A percentile compares a stretch with the other conserved stretches of the same genome.
Evolutionary conservation across 2,888 invertebrate genomes (phyloP).

Genomic region (Andrena marginata): DNA sequence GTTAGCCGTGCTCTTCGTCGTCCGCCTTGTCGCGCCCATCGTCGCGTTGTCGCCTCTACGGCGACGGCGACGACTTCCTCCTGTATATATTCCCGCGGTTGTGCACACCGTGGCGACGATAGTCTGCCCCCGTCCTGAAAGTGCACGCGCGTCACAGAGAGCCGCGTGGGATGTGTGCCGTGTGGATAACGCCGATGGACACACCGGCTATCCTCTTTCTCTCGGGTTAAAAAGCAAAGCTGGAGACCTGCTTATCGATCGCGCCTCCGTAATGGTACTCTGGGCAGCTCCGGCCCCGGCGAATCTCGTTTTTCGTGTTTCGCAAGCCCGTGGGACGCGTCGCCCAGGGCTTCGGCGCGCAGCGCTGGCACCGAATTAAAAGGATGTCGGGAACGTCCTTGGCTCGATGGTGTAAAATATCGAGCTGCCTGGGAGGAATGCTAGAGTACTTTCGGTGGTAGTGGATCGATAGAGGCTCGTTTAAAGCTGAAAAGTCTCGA

Average conservation of each 20-base stretch:
- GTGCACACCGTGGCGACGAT: constrained; percentile 56
- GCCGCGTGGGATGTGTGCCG: constrained; percentile 52
- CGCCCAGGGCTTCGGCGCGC: neutral
- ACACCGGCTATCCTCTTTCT: constrained; percentile 25
- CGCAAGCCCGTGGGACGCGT: neutral
- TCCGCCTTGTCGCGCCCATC: constrained; percentile 34
- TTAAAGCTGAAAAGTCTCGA: neutral
- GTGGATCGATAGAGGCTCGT: neutral
- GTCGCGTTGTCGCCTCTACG: constrained; percentile 8
- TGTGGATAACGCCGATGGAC: constrained; percentile 61
- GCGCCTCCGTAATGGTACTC: constrained; percentile 41
- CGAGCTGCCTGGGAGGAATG: neutral
- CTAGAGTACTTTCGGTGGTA: neutral
- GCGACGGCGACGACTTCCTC: constrained; percentile 48
- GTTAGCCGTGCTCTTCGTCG: constrained; percentile 67
- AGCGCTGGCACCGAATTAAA: constrained; percentile 8
- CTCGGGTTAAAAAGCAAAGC: constrained; percentile 51
- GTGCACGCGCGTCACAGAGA: constrained; percentile 39
- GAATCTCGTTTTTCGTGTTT: constrained; percentile 38
- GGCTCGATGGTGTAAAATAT: constrained; percentile 17
- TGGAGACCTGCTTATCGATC: constrained; percentile 54
- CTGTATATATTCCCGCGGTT: constrained; percentile 48
- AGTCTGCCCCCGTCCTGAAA: constrained; percentile 21
- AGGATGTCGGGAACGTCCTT: constrained; percentile 21
- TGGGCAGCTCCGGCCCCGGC: constrained; percentile 7